Evolutionary conservation across 2,113 vertebrate genomes (phyloP), one percentile per base, ranked within the genome.

Genomic region (Pseudois nayaur): DNA sequence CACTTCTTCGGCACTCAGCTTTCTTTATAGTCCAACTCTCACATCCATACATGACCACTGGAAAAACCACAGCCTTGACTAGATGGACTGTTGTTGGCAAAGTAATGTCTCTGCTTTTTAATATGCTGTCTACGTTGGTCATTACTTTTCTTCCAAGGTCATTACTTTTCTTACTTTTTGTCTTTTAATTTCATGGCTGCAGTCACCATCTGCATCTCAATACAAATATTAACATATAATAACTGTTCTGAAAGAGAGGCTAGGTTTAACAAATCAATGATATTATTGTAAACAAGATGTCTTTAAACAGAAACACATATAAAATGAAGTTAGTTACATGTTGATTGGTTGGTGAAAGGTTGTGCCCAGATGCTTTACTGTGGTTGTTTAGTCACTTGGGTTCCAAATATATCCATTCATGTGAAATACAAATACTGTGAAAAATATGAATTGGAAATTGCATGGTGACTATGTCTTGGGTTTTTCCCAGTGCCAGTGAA

Each of bases 201-300:
- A 71, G 19, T 71, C 67, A 71, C 67, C n/a, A 40, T 71, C 67
- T 71, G n/a, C 5, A 40, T 40, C n/a, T 71, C 19, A 36, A 6
- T 71, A 71, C n/a, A 90, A 67, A 36, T 94, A 81, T 59, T 91
- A 91, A 79, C 91, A 64, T 59, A n/a, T 29, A 91, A 33, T 27
- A 48, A 82, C n/a, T 52, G 10, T 91, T 94, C 90, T 95, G 33
- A 97, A 97, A 89, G 52, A 96, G 48, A 92, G 67, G 25, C 50
- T 55, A 74, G 55, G 29, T 87, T 87, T 40, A 71, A 71, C 19
- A 23, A 40, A 71, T 71, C n/a, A 71, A 1, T 71, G 67, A 23
- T 71, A 40, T 40, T 23, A 12, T 71, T 71, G 67, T 36, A 71
- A 71, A 40, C 19, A 40, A 71, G n/a, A 11, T 71, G 3, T 71